Conservation (phyloP, 2,797 vertebrate genomes). For the Catharus ustulatus region DNA sequence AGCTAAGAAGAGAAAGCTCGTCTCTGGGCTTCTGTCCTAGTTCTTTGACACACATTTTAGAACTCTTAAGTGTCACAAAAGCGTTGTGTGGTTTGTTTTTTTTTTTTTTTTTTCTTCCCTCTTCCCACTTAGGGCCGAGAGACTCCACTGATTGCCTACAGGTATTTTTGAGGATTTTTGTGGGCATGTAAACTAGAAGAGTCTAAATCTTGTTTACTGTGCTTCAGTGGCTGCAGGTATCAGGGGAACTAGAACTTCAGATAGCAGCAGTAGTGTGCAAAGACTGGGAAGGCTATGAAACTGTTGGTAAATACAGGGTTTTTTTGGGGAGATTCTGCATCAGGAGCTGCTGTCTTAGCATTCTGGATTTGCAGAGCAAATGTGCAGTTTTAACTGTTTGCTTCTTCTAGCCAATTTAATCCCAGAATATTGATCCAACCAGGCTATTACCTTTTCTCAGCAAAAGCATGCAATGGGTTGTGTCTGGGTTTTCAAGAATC, state of each 20-base stretch:
- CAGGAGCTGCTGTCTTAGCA: neutral
- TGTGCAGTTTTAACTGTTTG: neutral
- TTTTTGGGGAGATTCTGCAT: neutral
- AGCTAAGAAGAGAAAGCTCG: neutral
- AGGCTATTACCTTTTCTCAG: neutral
- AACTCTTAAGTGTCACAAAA: neutral
- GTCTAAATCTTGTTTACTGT: neutral
- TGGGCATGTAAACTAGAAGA: neutral
- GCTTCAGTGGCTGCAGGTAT: neutral
- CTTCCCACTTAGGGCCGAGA: no score
- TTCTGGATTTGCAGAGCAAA: neutral
- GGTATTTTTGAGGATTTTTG: neutral
- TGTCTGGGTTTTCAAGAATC: neutral
- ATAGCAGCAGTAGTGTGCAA: neutral
- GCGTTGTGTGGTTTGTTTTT: neutral
- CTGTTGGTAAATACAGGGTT: neutral
- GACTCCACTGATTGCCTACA: neutral
- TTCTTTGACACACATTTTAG: neutral
- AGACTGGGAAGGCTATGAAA: neutral
- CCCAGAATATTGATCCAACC: neutral
- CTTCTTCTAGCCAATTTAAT: neutral
- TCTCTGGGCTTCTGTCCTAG: neutral
- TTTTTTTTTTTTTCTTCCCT: neutral
- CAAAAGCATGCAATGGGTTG: neutral
- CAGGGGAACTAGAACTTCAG: neutral